Base-by-base conservation (phyloP, 2,888 invertebrate species). In the Phrixothrix hirtus region DNA sequence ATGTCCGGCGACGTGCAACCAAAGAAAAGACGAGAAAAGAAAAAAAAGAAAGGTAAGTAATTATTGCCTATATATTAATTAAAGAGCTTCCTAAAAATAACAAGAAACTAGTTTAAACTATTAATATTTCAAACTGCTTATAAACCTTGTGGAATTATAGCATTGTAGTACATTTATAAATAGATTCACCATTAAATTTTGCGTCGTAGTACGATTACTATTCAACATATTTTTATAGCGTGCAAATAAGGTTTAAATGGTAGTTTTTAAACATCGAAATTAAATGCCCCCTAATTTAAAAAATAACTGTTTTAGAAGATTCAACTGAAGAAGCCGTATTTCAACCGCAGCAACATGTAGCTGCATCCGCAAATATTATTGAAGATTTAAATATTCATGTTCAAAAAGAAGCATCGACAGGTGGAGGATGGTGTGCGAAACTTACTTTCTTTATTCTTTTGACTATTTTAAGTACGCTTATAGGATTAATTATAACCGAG, bases 1-100 rank as follows among this genome's bases (percentile, higher is more conserved):
- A 91, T 92, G 92, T 91, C 90, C 74, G 89, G 89, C 67, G 91
- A 92, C 79, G 87, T 88, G 67, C 91, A 91, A 77, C 88, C 89
- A 71, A 86, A 89, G 71, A 91, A 89, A 78, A 86, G 91, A 66
- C 90, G 88, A 78, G 90, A 91, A 74, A 92, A 89, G 77, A 83
- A 83, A 75, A 85, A 83, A 73, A 88, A 85, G 78, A 91, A 88
- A 84, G 89, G 91, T 90, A 82, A 78, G 69, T 62, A 47, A 13
- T 29, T 13, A 25, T 12, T 11, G n/a, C 25, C n/a, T 27, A 27
- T 27, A 2, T 27, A 5, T 11, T 2, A 27, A 2, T 9, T 11
- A 2, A 27, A 2, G 27, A 2, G 10, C 10, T 25, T n/a, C n/a
- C n/a, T n/a, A n/a, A n/a, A n/a, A n/a, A n/a, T n/a, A n/a, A n/a